These are phyloP conservation scores for Ceyx melanurus DNA, from an alignment of 2,113 vertebrate species.

Conservation along the genomic window DNA sequence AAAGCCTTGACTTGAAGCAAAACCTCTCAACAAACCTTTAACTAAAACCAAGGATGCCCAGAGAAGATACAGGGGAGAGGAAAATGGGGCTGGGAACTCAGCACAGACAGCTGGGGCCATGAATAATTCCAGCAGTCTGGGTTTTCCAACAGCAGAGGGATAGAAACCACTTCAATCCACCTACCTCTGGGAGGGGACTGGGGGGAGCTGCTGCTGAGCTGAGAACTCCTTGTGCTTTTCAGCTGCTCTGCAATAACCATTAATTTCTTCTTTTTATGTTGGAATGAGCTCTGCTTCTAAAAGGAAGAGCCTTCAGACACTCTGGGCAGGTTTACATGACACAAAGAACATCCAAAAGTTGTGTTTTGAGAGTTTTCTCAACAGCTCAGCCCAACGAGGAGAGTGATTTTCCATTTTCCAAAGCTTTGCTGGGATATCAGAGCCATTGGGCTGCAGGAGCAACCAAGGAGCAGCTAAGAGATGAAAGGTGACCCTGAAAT, in stretches of 20 bases:
- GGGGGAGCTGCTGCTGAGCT: background rate
- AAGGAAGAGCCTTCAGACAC: background rate
- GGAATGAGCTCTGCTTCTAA: background rate
- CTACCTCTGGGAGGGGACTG: background rate
- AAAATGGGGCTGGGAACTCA: background rate
- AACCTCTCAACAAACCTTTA: background rate
- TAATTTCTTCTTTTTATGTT: background rate
- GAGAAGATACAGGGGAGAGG: too few relatives aligned
- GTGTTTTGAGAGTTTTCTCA: background rate
- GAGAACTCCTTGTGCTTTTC: constrained; percentile 3
- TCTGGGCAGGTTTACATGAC: background rate
- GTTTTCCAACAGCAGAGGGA: background rate
- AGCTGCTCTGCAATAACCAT: background rate
- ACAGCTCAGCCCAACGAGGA: background rate
- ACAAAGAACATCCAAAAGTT: background rate
- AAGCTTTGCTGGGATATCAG: background rate
- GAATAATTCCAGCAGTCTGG: background rate
- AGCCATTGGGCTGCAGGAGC: background rate
- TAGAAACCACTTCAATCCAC: background rate
- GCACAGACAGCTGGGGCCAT: background rate
- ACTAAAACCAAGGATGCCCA: background rate
- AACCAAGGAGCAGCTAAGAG: background rate
- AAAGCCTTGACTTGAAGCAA: background rate
- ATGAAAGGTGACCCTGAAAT: background rate
- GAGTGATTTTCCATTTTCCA: background rate